phyloP scores from a whole-genome alignment of 2,888 invertebrate species.

The Zaprionus bogoriensis region DNA sequence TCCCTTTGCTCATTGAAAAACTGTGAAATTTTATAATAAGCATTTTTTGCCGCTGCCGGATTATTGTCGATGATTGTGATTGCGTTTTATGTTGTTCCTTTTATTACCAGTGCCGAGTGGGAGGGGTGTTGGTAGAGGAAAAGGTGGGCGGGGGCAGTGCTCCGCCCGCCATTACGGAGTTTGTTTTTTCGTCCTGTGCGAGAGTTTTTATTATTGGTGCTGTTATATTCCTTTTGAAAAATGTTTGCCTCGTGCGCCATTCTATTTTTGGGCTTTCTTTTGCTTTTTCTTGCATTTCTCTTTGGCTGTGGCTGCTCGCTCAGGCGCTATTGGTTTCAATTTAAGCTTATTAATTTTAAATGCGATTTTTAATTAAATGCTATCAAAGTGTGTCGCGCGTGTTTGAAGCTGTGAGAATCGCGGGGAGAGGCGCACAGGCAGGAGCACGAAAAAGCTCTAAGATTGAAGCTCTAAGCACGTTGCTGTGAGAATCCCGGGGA shows the following conservation, averaged over 20 bases:
- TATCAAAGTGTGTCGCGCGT: constrained; percentile 63
- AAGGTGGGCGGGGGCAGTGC: not conserved
- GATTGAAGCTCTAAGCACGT: too few species aligned
- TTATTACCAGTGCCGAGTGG: constrained; percentile 59
- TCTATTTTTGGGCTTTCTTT: constrained; percentile 13
- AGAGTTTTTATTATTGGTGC: constrained; percentile 44
- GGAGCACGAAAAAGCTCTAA: not conserved
- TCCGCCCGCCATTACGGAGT: constrained; percentile 32
- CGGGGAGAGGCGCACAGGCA: not conserved
- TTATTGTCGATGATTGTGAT: constrained; percentile 81
- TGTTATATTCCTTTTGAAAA: constrained; percentile 72
- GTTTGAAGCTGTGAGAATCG: constrained; percentile 44
- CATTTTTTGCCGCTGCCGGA: constrained; percentile 77
- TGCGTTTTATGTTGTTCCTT: constrained; percentile 77
- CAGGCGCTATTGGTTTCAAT: constrained; percentile 70
- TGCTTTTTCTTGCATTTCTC: constrained; percentile 18
- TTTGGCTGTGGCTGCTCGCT: constrained; percentile 42
- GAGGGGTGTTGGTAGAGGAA: constrained; percentile 2
- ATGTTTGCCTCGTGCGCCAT: constrained; percentile 47
- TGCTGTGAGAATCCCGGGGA: too few species aligned
- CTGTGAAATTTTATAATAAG: constrained; percentile 82
- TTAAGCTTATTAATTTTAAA: constrained; percentile 75
- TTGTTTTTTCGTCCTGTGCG: constrained; percentile 13
- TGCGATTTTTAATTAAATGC: constrained; percentile 73
- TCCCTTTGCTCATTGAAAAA: constrained; percentile 75